Conservation (phyloP, 37 sponge, comb jelly and placozoan genomes). For the Tethya wilhelma region DNA sequence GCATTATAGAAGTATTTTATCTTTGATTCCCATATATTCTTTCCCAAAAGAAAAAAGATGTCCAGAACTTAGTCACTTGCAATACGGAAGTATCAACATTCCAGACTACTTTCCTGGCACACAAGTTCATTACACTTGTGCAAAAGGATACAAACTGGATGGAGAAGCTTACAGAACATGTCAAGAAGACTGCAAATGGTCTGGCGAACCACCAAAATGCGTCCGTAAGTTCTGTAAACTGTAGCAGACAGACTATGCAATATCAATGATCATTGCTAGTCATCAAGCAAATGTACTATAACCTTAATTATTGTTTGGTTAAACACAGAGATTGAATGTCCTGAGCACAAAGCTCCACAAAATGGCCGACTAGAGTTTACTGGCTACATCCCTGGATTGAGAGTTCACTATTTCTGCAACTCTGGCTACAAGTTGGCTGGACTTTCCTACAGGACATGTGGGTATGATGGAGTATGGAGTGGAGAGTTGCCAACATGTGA, state of each 20-base stretch:
- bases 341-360: too few relatives aligned
- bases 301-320: not conserved
- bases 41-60: too few relatives aligned
- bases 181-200: conserved; percentile 19
- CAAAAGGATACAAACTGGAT: conserved; percentile 36
- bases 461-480: not conserved
- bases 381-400: not conserved
- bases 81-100: conserved; percentile 39
- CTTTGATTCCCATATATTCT: too few relatives aligned
- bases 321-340: too few relatives aligned
- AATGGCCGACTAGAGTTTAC: too few relatives aligned
- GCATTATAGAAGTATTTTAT: too few relatives aligned
- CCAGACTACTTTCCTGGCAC: conserved; percentile 33
- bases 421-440: not conserved
- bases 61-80: too few relatives aligned
- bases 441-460: not conserved
- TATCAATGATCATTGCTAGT: not conserved
- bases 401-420: not conserved
- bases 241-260: not conserved
- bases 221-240: not conserved
- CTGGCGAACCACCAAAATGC: conserved; percentile 4
- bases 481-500: not conserved
- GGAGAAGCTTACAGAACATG: conserved; percentile 32
- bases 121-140: conserved; percentile 43
- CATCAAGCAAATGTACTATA: not conserved